phyloP scores from a whole-genome alignment of 2,888 invertebrate species.

The Gastrophysa polygoni region DNA sequence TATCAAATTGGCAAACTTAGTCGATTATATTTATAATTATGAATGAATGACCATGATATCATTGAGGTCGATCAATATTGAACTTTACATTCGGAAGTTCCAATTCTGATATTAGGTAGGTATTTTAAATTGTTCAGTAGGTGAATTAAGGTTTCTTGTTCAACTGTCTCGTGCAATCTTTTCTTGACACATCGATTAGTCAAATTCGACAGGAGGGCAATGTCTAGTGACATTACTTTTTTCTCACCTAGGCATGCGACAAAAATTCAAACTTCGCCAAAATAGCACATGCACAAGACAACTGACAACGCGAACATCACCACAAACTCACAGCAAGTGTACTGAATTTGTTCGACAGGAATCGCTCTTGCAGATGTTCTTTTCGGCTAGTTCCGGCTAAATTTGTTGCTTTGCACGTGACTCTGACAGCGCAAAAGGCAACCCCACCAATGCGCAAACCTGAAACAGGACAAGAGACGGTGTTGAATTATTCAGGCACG shows the following conservation, averaged over 20 bases:
- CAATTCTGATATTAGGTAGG: too few relatives aligned
- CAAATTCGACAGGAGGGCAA: too few relatives aligned
- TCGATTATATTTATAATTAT: neutral
- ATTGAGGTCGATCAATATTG: neutral
- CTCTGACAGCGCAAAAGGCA: too few relatives aligned
- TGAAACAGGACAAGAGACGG: too few relatives aligned
- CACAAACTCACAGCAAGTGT: conserved; percentile 22
- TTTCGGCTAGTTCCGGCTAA: conserved; percentile 26
- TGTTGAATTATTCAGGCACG: too few relatives aligned
- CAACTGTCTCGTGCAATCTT: too few relatives aligned
- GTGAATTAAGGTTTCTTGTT: too few relatives aligned
- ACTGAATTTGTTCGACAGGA: conserved; percentile 26
- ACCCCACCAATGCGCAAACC: too few relatives aligned
- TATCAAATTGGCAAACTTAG: too few relatives aligned
- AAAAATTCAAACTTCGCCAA: conserved; percentile 28
- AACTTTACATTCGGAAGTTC: neutral
- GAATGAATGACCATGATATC: neutral
- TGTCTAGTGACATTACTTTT: neutral
- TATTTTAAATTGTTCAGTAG: too few relatives aligned
- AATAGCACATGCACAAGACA: conserved; percentile 26
- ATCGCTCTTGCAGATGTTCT: conserved; percentile 29
- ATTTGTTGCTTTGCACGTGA: conserved; percentile 31
- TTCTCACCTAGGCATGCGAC: conserved; percentile 39
- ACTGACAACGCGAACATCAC: conserved; percentile 2
- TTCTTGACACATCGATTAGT: too few relatives aligned